Base-by-base conservation (phyloP, 1,140 invertebrate species). In the Panagrolaimus sp. region DNA sequence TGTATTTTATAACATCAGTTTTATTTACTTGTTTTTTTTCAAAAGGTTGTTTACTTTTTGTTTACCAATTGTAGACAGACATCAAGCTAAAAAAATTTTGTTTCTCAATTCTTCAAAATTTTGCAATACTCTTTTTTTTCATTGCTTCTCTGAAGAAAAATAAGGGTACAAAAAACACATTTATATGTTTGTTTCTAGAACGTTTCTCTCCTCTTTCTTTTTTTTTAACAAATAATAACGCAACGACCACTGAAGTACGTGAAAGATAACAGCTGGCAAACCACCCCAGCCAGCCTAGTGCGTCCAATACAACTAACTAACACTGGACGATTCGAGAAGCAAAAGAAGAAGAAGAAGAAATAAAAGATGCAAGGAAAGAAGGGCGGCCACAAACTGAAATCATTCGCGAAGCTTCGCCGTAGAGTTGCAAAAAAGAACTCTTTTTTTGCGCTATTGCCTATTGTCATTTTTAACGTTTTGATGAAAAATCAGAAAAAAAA, bases 381-480 rank as follows among this genome's bases (percentile, higher is more conserved):
- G 51, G 51, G 51, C 51, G 27, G 51, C 51, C 51, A 57, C 20
- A 57, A 16, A 16, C 51, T 57, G 51, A 38, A 38, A 38, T 38
- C 51, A 20, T 57, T 57, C 51, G 51, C 51, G 51, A 57, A 57
- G 51, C 20, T 57, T 57, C 51, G 51, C 11, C 27, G 51, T 57
- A 57, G 51, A 57, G 20, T 57, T 57, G 51, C 51, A 27, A 27
- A 57, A 20, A 57, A 38, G 7, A 38, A 38, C 31, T 38, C 31
- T 38, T 38, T 38, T 38, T 38, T 38, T 38, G 31, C 31, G 31
- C 31, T 38, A 38, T 38, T 38, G 31, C 31, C 31, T 38, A 38
- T 38, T 38, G 31, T 38, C 31, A 38, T 38, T 38, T 38, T 38
- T 38, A 38, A 38, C 31, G 31, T 38, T 38, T 38, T 38, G 31